These are phyloP conservation scores for Numida meleagris DNA, from an alignment of 2,113 vertebrate genomes.

Conservation along the genomic window DNA sequence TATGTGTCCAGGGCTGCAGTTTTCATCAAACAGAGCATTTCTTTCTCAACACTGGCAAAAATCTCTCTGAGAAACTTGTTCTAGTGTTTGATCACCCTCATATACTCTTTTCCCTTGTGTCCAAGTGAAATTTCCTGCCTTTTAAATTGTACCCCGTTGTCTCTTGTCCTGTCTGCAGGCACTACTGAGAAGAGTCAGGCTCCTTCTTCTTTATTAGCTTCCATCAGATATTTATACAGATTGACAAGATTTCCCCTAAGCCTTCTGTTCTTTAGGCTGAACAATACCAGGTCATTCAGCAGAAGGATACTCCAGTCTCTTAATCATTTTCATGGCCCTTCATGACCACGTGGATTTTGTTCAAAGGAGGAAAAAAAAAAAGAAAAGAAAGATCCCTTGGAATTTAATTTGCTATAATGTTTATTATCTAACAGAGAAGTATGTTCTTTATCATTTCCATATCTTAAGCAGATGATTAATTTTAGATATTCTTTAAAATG, in stretches of 20 bases:
- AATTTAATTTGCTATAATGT: too few relatives aligned
- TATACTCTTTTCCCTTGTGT: neutral
- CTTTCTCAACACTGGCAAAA: neutral
- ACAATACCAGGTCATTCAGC: neutral
- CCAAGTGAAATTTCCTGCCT: neutral
- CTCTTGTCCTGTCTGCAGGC: neutral
- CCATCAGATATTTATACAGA: neutral
- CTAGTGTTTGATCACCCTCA: neutral
- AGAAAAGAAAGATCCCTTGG: neutral
- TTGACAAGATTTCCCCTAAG: neutral
- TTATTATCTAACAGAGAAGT: neutral
- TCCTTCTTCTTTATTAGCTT: neutral
- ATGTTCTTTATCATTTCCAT: neutral
- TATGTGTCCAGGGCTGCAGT: neutral
- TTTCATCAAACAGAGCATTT: neutral
- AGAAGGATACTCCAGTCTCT: neutral
- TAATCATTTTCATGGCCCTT: neutral
- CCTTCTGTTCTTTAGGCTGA: neutral
- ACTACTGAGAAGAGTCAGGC: neutral
- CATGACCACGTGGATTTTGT: neutral
- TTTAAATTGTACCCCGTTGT: neutral
- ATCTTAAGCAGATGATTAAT: neutral
- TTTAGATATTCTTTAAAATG: neutral
- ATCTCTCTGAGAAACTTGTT: neutral
- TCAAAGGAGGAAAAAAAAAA: neutral